Evolutionary conservation across 2,797 vertebrate genomes (phyloP), one percentile per base, ranked within the genome.

Genomic region (Sebastes nivosus): DNA sequence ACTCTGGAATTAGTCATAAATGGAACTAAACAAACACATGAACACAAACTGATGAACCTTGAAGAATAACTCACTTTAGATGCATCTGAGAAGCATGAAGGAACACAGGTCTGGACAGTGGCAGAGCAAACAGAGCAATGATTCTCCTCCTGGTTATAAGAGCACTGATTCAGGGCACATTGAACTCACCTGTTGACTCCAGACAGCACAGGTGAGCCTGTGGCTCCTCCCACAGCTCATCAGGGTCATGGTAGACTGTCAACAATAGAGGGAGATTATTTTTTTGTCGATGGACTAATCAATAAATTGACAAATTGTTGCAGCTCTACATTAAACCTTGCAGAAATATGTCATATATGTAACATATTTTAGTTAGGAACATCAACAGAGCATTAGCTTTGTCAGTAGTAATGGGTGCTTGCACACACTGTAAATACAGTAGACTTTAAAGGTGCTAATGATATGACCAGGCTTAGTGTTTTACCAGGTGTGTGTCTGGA

Each of bases 401-500:
- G 5, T 64, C 46, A 60, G 34, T 6, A 25, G 63, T n/a, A 24
- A 14, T 4, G 4, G 50, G 8, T 8, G 59, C 16, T 12, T 57
- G 3, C 55, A 12, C 18, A 20, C 1, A 4, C 22, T 78, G 65
- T 74, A 34, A 71, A 75, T 36, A 57, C 58, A 3, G 46, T 29
- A 5, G 25, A 36, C 54, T 65, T 60, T 30, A 76, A 77, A 78
- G 57, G 36, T 73, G 67, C 69, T 77, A 52, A 76, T 77, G 80
- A 27, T 10, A 18, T 25, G 22, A 65, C 59, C 81, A 81, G 76
- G 22, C 54, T 81, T 25, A 84, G 66, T 25, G 61, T 60, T 84
- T 85, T 59, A 78, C 67, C 86, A 82, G 80, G 66, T 87, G 84
- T 61, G 58, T 71, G n/a, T 75, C 24, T 76, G 27, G 50, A 73